A percentile compares a stretch with the other conserved stretches of the same genome.
Conservation (phyloP, 2,797 vertebrate species). For the Chromobotia macracanthus region DNA sequence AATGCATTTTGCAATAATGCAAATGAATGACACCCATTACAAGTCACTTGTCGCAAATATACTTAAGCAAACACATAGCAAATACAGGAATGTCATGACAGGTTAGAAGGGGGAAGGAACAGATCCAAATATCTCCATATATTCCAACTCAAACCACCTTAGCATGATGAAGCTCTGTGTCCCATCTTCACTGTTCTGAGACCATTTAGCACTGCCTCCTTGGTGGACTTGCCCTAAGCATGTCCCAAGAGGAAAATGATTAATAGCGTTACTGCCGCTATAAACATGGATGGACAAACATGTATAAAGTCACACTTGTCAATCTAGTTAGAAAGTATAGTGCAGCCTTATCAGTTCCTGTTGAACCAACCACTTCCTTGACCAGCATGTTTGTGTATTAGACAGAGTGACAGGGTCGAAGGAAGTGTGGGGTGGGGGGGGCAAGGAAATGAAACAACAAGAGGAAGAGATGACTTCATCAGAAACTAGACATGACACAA, state of each 20-base stretch:
- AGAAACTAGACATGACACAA: background rate
- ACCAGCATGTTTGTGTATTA: background rate
- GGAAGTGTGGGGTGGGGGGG: too few species aligned
- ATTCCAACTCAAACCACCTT: background rate
- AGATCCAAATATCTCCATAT: background rate
- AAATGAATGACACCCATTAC: background rate
- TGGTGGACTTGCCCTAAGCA: background rate
- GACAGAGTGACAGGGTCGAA: too few species aligned
- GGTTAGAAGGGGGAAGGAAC: background rate
- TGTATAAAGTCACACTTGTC: background rate
- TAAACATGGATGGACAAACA: background rate
- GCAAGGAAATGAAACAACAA: too few species aligned
- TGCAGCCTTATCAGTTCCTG: constrained; percentile 13
- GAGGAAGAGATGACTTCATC: background rate
- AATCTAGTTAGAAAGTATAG: background rate
- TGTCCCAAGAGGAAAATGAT: background rate
- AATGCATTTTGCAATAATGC: background rate
- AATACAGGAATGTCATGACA: too few species aligned
- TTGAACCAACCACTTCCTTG: constrained; percentile 2
- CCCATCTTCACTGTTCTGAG: constrained; percentile 6
- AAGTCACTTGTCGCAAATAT: too few species aligned
- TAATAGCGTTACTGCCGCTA: background rate
- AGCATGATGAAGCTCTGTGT: background rate
- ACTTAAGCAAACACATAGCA: too few species aligned
- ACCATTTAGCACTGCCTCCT: background rate